Evolutionary conservation across 2,113 vertebrate genomes (phyloP).

Genomic region (Dasyprocta punctata): DNA sequence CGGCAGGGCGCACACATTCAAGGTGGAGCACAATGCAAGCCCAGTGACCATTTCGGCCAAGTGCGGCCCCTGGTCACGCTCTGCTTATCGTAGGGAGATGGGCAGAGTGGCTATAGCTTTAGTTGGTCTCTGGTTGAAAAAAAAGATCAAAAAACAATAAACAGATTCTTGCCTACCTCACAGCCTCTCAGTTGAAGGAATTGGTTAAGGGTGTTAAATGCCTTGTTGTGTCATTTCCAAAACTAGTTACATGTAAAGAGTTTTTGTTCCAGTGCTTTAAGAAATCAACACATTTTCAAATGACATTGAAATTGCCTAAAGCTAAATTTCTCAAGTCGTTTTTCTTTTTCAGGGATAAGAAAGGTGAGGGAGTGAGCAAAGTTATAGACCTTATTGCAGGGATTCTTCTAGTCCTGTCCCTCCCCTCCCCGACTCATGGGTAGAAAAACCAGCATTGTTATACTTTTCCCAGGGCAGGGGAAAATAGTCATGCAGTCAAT

Average conservation of each 20-base stretch:
- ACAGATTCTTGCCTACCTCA: background rate
- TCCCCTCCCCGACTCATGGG: background rate
- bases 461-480: background rate
- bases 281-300: slow-evolving; percentile 11
- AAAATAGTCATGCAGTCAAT: background rate
- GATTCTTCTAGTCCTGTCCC: background rate
- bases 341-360: slow-evolving; percentile 21
- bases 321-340: slow-evolving; percentile 15
- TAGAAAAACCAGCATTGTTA: background rate
- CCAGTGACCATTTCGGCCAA: background rate
- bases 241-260: background rate
- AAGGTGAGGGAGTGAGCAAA: slow-evolving; percentile 25
- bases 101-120: background rate
- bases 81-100: background rate
- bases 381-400: background rate
- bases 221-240: background rate
- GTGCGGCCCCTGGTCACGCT: background rate
- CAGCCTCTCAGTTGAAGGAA: slow-evolving; percentile 17
- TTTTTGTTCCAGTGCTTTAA: slow-evolving; percentile 22
- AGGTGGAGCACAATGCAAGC: background rate
- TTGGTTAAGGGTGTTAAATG: background rate
- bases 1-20: background rate
- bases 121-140: background rate
- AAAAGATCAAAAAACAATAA: background rate
- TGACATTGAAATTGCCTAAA: background rate